Conservation (phyloP, 2,888 invertebrate genomes). For the Hylaea fasciaria region DNA sequence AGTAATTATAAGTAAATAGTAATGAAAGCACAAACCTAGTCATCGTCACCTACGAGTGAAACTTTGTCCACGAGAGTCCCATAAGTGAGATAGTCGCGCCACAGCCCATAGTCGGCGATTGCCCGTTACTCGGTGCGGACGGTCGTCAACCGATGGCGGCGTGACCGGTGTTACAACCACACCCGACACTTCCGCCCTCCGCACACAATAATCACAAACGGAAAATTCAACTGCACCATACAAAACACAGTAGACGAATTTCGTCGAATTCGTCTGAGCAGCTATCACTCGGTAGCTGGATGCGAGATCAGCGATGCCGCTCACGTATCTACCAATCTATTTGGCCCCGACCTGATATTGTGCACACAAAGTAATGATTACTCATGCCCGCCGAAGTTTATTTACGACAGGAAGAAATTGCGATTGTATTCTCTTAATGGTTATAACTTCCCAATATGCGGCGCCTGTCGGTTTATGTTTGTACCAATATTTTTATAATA, state of each 20-base stretch:
- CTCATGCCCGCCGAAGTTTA: constrained; percentile 78
- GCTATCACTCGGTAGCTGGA: constrained; percentile 23
- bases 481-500: constrained; percentile 12
- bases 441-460: constrained; percentile 77
- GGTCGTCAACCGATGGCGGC: constrained; percentile 71
- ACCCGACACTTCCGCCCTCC: constrained; percentile 75
- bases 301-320: constrained; percentile 53
- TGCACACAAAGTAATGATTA: constrained; percentile 81
- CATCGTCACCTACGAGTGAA: constrained; percentile 33
- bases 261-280: constrained; percentile 55
- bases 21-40: not conserved
- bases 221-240: constrained; percentile 79
- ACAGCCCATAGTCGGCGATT: constrained; percentile 64
- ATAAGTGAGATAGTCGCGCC: constrained; percentile 69
- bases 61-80: constrained; percentile 54
- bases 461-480: constrained; percentile 49
- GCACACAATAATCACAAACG: constrained; percentile 78
- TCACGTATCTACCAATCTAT: constrained; percentile 81
- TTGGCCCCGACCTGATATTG: constrained; percentile 77
- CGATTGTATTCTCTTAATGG: constrained; percentile 80
- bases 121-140: constrained; percentile 71
- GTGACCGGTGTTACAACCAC: constrained; percentile 78
- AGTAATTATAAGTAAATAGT: too few relatives aligned
- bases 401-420: constrained; percentile 84
- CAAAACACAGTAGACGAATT: constrained; percentile 68